A percentile compares a stretch with the other conserved stretches of the same genome.
These are phyloP conservation scores for Cheilosia soror DNA, from an alignment of 2,888 invertebrate genomes.

Conservation along the genomic window DNA sequence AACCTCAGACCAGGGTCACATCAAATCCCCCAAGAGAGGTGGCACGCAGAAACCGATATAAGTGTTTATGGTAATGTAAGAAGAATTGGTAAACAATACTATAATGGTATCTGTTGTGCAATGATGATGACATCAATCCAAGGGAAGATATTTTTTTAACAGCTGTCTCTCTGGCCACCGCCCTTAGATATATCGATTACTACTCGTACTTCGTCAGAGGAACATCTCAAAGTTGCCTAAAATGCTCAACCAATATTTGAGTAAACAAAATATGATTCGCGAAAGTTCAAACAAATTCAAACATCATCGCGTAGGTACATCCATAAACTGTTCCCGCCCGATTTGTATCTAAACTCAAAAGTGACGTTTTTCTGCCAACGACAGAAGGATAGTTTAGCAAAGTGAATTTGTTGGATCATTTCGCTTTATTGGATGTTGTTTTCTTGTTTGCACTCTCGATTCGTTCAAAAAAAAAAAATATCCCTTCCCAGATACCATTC, in stretches of 20 bases:
- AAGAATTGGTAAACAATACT: conserved; percentile 12
- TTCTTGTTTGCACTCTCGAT: conserved; percentile 2
- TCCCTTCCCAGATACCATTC: conserved; percentile 1
- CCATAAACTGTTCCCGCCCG: not conserved
- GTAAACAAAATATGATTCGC: conserved; percentile 25
- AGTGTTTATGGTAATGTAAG: conserved; percentile 9
- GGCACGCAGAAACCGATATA: not conserved
- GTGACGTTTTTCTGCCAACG: not conserved
- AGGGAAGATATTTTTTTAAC: not conserved
- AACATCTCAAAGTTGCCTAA: too few relatives aligned
- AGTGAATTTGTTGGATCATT: not conserved
- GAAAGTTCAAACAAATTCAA: conserved; percentile 13
- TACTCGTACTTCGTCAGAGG: too few relatives aligned
- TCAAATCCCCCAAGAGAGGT: not conserved
- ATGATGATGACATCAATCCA: conserved; percentile 1
- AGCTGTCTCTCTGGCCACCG: not conserved
- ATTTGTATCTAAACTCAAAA: not conserved
- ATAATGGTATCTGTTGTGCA: not conserved
- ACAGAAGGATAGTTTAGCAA: not conserved
- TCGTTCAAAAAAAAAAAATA: not conserved
- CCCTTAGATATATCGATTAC: too few relatives aligned
- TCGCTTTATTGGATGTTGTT: conserved; percentile 1
- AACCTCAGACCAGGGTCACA: conserved; percentile 33
- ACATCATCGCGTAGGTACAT: conserved; percentile 5
- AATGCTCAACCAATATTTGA: too few relatives aligned